Evolutionary conservation across 2,888 invertebrate species (phyloP), one percentile per base, ranked within the genome.

Genomic region (Calephelis perditalis): DNA sequence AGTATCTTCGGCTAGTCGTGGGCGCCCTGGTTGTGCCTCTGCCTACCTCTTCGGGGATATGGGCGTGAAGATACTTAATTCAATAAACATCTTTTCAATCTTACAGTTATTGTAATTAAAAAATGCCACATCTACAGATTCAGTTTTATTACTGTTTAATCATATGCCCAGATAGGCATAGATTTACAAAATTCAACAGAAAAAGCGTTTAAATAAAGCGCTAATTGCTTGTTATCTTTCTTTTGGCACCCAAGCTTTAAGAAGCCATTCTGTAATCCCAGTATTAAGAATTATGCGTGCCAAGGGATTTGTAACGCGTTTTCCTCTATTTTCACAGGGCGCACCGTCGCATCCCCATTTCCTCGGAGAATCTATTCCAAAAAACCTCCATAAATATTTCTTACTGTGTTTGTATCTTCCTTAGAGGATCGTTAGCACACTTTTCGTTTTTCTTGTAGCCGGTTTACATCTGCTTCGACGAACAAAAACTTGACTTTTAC

Each of bases 381-480:
- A 89, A 88, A 89, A 86, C 87, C 87, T 82, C 88, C 87, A 89
- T 89, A 88, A 89, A 89, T 89, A 87, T 88, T 87, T 88, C 87
- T 88, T 85, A 84, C 81, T 84, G 84, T 86, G 82, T 89, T 89
- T 88, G 88, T 88, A 86, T 86, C 86, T 84, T 84, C 87, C 87
- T 85, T 76, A 79, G 88, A 85, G 88, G 82, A 86, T 87, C 87
- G 86, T 89, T 86, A 88, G 82, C 80, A 78, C 82, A 79, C 79
- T 83, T 84, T 75, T 75, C 70, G 75, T 81, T 85, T 86, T 86
- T 80, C 71, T 71, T 68, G 65, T 69, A 71, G 70, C 74, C 72
- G 70, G 75, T 73, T 72, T 78, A 75, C 85, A 84, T 84, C 82
- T 86, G 83, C 72, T 81, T 63, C 65, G 57, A 58, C 64, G 58